phyloP scores from a whole-genome alignment of 2,113 vertebrate species.

The Peromyscus maniculatus region DNA sequence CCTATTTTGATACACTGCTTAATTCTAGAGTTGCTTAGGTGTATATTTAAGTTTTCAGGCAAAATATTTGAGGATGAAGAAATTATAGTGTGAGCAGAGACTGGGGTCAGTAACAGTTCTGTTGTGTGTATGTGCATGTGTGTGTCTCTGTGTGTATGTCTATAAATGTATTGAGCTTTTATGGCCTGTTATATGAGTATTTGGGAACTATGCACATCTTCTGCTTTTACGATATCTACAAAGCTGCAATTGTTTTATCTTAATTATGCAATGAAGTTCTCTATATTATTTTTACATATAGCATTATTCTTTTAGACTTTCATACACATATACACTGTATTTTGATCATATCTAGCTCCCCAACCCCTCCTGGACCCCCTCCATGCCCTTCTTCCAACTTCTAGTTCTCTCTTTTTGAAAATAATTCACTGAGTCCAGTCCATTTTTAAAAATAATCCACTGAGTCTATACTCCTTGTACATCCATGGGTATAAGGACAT shows the following conservation, averaged over 20 bases:
- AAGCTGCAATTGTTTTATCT: background rate
- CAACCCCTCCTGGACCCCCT: background rate
- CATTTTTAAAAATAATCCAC: background rate
- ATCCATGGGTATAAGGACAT: background rate
- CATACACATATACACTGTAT: background rate
- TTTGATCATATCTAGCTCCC: background rate
- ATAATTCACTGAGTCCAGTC: background rate
- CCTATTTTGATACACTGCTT: background rate
- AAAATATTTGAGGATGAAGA: no score
- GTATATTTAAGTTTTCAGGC: no score
- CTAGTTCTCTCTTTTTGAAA: background rate
- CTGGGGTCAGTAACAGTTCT: no score
- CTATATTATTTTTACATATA: background rate
- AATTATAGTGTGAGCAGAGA: no score
- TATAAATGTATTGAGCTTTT: background rate
- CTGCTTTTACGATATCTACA: background rate
- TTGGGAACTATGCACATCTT: background rate
- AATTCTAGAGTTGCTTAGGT: no score
- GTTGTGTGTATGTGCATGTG: background rate
- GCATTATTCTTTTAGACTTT: background rate
- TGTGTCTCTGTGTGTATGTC: background rate
- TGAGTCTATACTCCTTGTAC: background rate
- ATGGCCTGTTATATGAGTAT: background rate
- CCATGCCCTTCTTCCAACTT: background rate
- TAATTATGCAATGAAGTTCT: background rate